Base-by-base conservation (phyloP, 2,113 vertebrate genomes). In the Pogona vitticeps region DNA sequence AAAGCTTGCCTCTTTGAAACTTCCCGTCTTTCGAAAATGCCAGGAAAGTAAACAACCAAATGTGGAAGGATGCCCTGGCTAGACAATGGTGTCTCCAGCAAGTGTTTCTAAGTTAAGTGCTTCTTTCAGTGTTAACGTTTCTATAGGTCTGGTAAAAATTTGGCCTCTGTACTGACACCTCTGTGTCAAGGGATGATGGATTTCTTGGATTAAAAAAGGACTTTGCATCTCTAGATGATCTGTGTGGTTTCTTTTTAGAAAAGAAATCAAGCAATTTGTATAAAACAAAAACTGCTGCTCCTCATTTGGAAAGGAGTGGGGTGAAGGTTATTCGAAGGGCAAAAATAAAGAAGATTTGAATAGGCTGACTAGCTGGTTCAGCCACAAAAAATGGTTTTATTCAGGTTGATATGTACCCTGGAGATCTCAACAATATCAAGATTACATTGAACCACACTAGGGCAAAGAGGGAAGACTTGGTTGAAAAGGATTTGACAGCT, bases 151-250 rank as follows among this genome's bases (percentile, higher is more conserved):
- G 42, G 87, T 56, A 84, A 63, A 71, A 88, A 68, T 73, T 76
- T 84, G 36, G 52, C 63, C 56, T 88, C 80, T 88, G 88, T 84
- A 89, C 90, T 93, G 65, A 77, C 73, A 89, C 88, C 91, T 91
- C 71, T 87, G 26, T 42, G 33, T 68, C 46, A 70, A 46, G 20
- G 36, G 78, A 76, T 88, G 85, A 82, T 86, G 86, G 78, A 89
- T 90, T 59, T 79, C 86, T 31, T 40, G 68, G 23, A 38, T 75
- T 59, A 91, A 72, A 88, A 92, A 86, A 13, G 85, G 10, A 6
- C 1, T 58, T 84, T 72, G 3, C 36, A 72, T 88, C 80, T 84
- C 87, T 85, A 15, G 90, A 85, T 86, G 59, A 42, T 81, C 68
- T 52, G 65, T 61, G 36, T 88, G 89, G 17, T 31, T 76, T 13